These are phyloP conservation scores for Sycophila texana DNA, from an alignment of 2,888 invertebrate genomes.

Conservation along the genomic window DNA sequence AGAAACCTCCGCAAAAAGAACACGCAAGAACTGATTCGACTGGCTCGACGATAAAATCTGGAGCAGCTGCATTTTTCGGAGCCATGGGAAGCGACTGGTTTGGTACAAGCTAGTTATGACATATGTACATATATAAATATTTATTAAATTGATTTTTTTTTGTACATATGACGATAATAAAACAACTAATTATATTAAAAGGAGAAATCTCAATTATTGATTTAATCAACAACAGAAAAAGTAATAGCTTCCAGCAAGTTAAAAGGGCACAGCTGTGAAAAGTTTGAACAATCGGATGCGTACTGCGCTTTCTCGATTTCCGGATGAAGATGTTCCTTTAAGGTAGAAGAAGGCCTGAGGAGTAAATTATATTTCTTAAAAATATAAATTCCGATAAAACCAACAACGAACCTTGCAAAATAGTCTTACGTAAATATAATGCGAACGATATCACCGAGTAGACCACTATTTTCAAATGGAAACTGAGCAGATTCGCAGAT, in stretches of 20 bases:
- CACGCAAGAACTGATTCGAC: conserved; percentile 76
- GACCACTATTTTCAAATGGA: conserved; percentile 80
- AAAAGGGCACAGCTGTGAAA: conserved; percentile 75
- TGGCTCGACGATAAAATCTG: conserved; percentile 80
- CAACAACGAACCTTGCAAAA: background rate
- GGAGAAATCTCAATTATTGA: too few species aligned
- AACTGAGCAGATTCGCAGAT: conserved; percentile 81
- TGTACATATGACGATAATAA: conserved; percentile 56
- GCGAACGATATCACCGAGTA: conserved; percentile 82
- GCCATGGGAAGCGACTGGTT: conserved; percentile 92
- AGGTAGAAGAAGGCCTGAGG: conserved; percentile 71
- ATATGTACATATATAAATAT: conserved; percentile 48
- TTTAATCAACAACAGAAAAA: background rate
- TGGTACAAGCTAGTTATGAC: conserved; percentile 73
- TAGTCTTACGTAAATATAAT: conserved; percentile 81
- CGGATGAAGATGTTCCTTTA: conserved; percentile 76
- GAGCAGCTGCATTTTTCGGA: conserved; percentile 88
- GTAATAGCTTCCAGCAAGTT: conserved; percentile 78
- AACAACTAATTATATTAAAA: background rate
- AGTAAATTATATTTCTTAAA: background rate
- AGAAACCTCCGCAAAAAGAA: conserved; percentile 75
- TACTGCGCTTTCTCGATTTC: conserved; percentile 78
- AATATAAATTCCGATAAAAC: background rate
- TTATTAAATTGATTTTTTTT: conserved; percentile 45
- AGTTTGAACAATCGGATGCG: conserved; percentile 75